Conservation (phyloP, 2,888 invertebrate species). For the Conomelus anceps region DNA sequence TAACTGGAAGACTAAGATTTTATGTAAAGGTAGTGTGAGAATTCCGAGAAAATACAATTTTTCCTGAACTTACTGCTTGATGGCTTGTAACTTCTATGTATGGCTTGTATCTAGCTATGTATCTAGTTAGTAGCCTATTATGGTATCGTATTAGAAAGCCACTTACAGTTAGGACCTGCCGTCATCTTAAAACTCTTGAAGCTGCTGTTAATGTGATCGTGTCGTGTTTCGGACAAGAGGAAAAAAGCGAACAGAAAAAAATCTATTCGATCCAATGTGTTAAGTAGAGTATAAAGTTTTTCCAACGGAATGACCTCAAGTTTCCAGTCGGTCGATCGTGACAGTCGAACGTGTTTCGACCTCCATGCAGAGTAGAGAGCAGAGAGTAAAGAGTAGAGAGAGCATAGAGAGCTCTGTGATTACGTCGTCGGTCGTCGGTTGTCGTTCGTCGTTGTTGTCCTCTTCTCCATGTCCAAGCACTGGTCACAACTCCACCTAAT, state of each 20-base stretch:
- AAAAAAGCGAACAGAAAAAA: background rate
- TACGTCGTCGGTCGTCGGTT: too few species aligned
- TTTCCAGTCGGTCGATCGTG: conserved; percentile 6
- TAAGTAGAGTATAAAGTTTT: conserved; percentile 12
- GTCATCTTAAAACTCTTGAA: background rate
- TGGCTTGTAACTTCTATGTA: too few species aligned
- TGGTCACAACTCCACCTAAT: background rate
- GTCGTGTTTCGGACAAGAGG: background rate
- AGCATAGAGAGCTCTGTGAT: background rate
- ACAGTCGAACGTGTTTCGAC: background rate
- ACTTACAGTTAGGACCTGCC: background rate
- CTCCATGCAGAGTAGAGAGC: background rate
- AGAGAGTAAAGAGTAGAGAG: background rate
- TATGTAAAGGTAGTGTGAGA: too few species aligned
- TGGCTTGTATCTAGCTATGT: too few species aligned
- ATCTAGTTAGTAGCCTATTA: background rate
- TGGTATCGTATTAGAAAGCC: background rate
- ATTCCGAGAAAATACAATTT: too few species aligned
- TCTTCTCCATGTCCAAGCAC: background rate
- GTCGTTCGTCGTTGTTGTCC: background rate
- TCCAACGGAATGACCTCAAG: conserved; percentile 5
- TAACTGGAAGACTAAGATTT: too few species aligned
- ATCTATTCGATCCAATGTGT: background rate
- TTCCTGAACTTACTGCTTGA: too few species aligned
- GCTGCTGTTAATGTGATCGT: background rate